Evolutionary conservation across 2,797 vertebrate genomes (phyloP).

Genomic region (Sebastolobus alascanus): DNA sequence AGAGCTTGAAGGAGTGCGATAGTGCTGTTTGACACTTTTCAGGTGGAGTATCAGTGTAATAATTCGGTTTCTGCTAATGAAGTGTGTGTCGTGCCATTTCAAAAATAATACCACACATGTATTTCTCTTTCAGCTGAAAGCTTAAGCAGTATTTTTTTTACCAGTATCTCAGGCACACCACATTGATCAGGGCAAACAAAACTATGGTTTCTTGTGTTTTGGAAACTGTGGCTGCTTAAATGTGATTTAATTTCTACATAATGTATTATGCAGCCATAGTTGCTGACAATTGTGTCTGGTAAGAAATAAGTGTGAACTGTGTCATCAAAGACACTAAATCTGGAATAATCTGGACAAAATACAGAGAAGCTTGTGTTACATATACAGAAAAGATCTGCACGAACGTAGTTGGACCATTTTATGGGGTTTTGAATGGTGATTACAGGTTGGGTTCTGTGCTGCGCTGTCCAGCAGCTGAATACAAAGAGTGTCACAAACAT

Average conservation of each 20-base stretch:
- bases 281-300: neutral
- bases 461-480: conserved; percentile 27
- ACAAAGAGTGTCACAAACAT: conserved; percentile 67
- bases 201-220: neutral
- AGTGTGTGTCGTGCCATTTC: neutral
- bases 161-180: neutral
- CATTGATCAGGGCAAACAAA: neutral
- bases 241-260: neutral
- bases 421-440: neutral
- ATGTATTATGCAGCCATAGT: neutral
- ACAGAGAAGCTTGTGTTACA: neutral
- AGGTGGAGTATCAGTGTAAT: neutral
- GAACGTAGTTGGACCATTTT: neutral
- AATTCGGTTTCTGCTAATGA: neutral
- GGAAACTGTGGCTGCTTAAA: neutral
- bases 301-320: neutral
- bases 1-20: neutral
- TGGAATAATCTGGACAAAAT: neutral
- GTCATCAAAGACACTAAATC: neutral
- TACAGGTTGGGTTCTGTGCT: conserved; percentile 22
- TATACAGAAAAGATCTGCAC: conserved; percentile 4
- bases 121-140: neutral
- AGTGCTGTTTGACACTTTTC: neutral
- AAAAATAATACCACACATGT: neutral
- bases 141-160: neutral